Evolutionary conservation across 2,888 invertebrate species (phyloP).

Genomic region (Calameuta pallipes): DNA sequence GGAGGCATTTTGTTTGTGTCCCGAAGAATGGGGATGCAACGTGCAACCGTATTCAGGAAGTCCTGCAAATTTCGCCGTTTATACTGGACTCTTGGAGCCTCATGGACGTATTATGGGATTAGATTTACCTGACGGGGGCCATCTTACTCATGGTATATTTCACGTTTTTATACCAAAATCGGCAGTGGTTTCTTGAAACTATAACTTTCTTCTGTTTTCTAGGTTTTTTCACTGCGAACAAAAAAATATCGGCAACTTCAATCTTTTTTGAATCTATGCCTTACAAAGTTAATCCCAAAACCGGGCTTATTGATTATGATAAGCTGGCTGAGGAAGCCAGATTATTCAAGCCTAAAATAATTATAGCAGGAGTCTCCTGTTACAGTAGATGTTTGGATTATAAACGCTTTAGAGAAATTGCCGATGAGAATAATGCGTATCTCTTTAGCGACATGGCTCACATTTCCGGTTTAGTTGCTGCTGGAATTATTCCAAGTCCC

Average conservation of each 20-base stretch:
- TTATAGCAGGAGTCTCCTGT: conserved; percentile 94
- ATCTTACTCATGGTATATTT: conserved; percentile 82
- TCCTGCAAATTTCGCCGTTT: conserved; percentile 97
- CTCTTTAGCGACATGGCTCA: conserved; percentile 97
- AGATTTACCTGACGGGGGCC: conserved; percentile 97
- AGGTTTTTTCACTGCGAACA: conserved; percentile 87
- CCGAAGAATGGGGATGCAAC: conserved; percentile 95
- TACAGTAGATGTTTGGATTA: conserved; percentile 95
- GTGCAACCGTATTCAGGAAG: conserved; percentile 95
- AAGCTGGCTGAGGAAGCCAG: conserved; percentile 82
- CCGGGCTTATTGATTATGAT: conserved; percentile 94
- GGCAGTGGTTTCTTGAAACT: neutral
- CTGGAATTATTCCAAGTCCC: conserved; percentile 87
- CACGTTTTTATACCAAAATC: too few species aligned
- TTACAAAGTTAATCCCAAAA: conserved; percentile 86
- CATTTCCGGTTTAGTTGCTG: conserved; percentile 91
- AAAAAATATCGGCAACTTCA: conserved; percentile 96
- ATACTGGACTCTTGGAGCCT: conserved; percentile 89
- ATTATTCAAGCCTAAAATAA: conserved; percentile 90
- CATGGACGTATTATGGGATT: conserved; percentile 97
- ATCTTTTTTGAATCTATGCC: conserved; percentile 99
- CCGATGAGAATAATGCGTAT: conserved; percentile 86
- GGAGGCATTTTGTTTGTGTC: conserved; percentile 82
- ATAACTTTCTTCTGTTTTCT: conserved; percentile 2
- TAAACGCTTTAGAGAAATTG: conserved; percentile 85